A percentile compares a stretch with the other conserved stretches of the same genome.
Evolutionary conservation across 2,113 vertebrate genomes (phyloP).

Genomic region (Nothobranchius furzeri): DNA sequence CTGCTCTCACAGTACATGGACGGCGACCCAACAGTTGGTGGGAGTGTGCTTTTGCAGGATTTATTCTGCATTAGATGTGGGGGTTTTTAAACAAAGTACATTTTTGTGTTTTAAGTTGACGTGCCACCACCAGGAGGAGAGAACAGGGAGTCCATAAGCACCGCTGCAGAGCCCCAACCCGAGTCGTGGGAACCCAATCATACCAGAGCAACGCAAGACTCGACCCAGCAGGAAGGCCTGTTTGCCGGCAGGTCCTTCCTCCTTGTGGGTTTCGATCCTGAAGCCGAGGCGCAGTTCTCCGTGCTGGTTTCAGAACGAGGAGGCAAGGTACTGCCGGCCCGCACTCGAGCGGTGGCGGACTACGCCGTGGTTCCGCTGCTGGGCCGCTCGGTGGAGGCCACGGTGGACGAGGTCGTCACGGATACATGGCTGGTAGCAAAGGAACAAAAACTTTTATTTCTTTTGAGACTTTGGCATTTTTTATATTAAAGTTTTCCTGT

Average conservation of each 20-base stretch:
- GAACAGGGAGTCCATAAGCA: constrained; percentile 34
- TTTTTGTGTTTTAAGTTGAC: constrained; percentile 55
- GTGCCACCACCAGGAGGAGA: constrained; percentile 45
- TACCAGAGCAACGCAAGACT: constrained; percentile 51
- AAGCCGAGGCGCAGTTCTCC: constrained; percentile 83
- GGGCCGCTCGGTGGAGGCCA: constrained; percentile 87
- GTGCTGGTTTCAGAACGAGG: constrained; percentile 83
- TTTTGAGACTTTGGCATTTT: background rate
- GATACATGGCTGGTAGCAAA: constrained; percentile 92
- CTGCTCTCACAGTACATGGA: constrained; percentile 90
- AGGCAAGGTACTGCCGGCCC: constrained; percentile 81
- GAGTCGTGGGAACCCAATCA: constrained; percentile 40
- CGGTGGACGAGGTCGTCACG: constrained; percentile 94
- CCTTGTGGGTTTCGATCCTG: constrained; percentile 85
- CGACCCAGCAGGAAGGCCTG: constrained; percentile 74
- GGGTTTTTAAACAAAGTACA: background rate
- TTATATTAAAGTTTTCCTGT: background rate
- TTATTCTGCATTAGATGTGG: background rate
- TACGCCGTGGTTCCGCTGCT: constrained; percentile 92
- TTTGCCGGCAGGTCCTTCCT: constrained; percentile 87
- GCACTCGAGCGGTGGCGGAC: constrained; percentile 84
- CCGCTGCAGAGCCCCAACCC: constrained; percentile 7
- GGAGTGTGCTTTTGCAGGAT: constrained; percentile 20
- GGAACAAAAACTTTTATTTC: constrained; percentile 38
- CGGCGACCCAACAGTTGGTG: constrained; percentile 82